phyloP scores from a whole-genome alignment of 2,113 vertebrate genomes.

The Eolophus roseicapilla region DNA sequence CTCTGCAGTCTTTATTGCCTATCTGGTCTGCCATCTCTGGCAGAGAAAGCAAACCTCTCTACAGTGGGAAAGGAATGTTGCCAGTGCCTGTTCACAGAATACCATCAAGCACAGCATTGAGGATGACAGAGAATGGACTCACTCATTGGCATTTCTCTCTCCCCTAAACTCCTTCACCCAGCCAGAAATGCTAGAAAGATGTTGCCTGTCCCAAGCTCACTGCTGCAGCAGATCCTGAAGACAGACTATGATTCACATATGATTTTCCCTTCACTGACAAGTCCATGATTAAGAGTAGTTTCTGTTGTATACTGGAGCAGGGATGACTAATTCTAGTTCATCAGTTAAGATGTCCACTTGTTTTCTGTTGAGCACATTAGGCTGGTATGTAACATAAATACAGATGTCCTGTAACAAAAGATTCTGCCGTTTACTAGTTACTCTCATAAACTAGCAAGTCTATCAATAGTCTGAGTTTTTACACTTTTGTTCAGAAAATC shows the following conservation, averaged over 20 bases:
- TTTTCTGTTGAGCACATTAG: not conserved
- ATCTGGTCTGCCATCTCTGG: not conserved
- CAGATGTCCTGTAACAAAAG: not conserved
- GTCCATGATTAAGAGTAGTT: not conserved
- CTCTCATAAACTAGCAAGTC: not conserved
- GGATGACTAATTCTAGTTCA: not conserved
- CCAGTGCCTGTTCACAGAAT: not conserved
- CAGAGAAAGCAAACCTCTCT: not conserved
- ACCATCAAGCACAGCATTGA: not conserved
- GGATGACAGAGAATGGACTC: not conserved
- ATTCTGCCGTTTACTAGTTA: not conserved
- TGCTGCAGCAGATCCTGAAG: not conserved
- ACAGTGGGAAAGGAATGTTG: not conserved
- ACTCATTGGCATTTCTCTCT: not conserved
- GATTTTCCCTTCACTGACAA: not conserved
- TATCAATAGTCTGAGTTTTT: not conserved
- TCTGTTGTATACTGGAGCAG: not conserved
- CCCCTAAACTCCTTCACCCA: not conserved
- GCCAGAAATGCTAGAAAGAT: not conserved
- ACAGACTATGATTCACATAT: not conserved
- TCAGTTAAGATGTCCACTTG: not conserved
- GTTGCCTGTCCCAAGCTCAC: not conserved
- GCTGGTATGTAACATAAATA: not conserved
- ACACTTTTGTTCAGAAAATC: not conserved
- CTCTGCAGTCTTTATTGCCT: not conserved